Conservation (phyloP, 2,113 vertebrate species). For the Phoenicopterus ruber region DNA sequence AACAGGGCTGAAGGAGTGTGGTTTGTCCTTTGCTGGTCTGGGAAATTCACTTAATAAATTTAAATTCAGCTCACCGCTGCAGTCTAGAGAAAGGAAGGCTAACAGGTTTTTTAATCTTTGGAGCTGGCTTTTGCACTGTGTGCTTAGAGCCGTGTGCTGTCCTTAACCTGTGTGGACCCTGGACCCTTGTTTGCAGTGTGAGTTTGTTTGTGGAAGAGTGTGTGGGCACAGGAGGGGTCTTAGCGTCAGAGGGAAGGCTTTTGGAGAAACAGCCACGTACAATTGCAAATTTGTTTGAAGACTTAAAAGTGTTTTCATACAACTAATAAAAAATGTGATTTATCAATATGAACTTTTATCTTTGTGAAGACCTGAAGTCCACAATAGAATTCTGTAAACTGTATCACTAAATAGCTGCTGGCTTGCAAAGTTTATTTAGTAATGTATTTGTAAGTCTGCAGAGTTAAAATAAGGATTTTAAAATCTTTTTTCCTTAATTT, state of each 20-base stretch:
- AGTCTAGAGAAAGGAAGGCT: neutral
- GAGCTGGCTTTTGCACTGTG: neutral
- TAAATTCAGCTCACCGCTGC: neutral
- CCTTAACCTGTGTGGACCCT: slow-evolving; percentile 39
- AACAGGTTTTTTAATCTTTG: neutral
- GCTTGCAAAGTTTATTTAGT: neutral
- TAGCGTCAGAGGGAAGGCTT: neutral
- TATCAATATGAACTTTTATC: neutral
- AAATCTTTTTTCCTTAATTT: neutral
- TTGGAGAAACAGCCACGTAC: neutral
- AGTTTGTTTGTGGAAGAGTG: neutral
- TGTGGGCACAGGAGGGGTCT: neutral
- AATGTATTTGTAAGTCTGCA: neutral
- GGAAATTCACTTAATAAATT: neutral
- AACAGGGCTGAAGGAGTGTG: neutral
- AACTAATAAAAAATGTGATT: neutral
- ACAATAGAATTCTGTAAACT: neutral
- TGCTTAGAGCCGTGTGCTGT: neutral
- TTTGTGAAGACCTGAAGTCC: neutral
- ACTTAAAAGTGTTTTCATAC: neutral
- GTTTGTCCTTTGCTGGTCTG: neutral
- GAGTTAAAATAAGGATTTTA: neutral
- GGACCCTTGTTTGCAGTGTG: neutral
- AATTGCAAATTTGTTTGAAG: neutral
- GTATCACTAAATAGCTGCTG: neutral